phyloP scores from a whole-genome alignment of 2,113 vertebrate species.

The Hassar affinis region DNA sequence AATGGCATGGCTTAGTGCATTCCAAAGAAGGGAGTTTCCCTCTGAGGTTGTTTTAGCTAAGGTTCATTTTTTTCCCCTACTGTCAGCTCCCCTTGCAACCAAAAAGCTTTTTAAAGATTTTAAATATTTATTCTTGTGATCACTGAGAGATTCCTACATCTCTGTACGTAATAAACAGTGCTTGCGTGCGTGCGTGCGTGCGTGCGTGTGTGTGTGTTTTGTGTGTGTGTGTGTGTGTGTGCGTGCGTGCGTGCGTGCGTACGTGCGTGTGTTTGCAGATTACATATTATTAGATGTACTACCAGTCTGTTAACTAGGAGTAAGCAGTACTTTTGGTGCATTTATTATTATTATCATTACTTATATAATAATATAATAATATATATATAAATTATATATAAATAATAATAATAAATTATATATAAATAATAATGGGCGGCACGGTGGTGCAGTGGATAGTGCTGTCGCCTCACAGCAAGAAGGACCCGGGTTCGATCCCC shows the following conservation, averaged over 20 bases:
- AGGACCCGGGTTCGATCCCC: no score
- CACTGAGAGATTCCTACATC: background rate
- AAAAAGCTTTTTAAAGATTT: background rate
- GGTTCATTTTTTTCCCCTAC: background rate
- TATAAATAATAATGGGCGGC: no score
- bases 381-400: no score
- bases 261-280: background rate
- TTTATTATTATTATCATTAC: no score
- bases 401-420: no score
- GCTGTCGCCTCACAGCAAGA: no score
- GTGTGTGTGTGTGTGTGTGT: background rate
- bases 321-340: background rate
- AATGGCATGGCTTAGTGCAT: slow-evolving; percentile 21
- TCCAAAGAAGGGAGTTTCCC: slow-evolving; percentile 40
- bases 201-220: background rate
- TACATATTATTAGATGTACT: background rate
- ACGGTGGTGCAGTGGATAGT: no score
- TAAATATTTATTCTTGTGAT: background rate
- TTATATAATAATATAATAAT: no score
- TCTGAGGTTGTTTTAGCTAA: background rate
- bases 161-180: background rate
- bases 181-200: background rate
- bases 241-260: background rate
- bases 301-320: background rate
- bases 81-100: background rate